These are phyloP conservation scores for Agrilus cyanescens DNA, from an alignment of 2,888 invertebrate species.

Conservation along the genomic window DNA sequence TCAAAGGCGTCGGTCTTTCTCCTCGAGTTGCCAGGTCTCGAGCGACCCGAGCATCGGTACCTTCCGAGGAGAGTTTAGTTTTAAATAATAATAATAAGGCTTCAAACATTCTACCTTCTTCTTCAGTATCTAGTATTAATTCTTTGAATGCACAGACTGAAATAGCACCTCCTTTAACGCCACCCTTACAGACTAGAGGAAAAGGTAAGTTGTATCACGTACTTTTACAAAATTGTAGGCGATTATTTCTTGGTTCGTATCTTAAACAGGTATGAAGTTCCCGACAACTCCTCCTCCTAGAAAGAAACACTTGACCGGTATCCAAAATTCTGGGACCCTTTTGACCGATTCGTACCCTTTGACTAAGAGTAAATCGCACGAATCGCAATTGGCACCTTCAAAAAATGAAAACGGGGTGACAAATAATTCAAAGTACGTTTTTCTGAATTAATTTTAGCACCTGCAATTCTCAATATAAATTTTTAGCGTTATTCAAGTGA, in stretches of 20 bases:
- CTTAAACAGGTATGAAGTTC: constrained; percentile 47
- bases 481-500: constrained; percentile 16
- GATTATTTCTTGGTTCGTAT: not conserved
- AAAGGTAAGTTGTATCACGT: constrained; percentile 30
- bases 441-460: not conserved
- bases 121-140: constrained; percentile 41
- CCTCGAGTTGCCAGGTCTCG: constrained; percentile 38
- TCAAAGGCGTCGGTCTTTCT: constrained; percentile 36
- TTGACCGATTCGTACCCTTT: constrained; percentile 50
- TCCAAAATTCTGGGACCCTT: constrained; percentile 27
- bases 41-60: constrained; percentile 43
- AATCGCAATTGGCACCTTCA: constrained; percentile 70
- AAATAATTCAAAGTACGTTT: constrained; percentile 27
- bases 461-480: not conserved
- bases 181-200: constrained; percentile 29
- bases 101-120: constrained; percentile 38
- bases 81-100: constrained; percentile 37
- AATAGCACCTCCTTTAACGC: constrained; percentile 27
- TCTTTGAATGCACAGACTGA: constrained; percentile 35
- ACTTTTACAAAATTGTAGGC: not conserved
- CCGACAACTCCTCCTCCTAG: constrained; percentile 74
- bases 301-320: constrained; percentile 50
- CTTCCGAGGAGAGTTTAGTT: constrained; percentile 45
- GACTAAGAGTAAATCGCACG: constrained; percentile 85
- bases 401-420: constrained; percentile 42